Base-by-base conservation (phyloP, 2,888 invertebrate genomes). In the Diplazon laetatorius region DNA sequence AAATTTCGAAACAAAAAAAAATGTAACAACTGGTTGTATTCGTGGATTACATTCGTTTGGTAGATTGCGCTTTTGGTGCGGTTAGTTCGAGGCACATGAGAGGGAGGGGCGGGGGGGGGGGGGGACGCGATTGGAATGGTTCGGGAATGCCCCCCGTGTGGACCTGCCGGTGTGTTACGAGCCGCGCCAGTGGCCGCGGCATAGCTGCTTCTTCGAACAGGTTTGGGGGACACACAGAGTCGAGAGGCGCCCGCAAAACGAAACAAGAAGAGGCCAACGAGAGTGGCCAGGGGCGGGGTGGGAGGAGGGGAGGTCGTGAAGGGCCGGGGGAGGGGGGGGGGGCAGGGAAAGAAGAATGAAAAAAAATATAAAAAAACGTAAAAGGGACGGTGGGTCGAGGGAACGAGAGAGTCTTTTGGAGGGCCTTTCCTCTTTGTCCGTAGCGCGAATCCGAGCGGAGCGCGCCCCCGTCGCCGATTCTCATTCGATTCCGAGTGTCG, bases 191-290 rank as follows among this genome's bases (percentile, higher is more conserved):
- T 66, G 76, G 73, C 74, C 77, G 77, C n/a, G n/a, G n/a, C 70
- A 78, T 66, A 63, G 69, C 55, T 76, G 48, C 79, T 44, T 73
- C 75, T 68, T 52, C 46, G 74, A 78, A 78, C 78, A 78, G 78
- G 78, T 78, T 78, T 78, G 39, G 74, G 60, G 74, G 78, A 74
- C 69, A 78, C 69, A 44, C n/a, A n/a, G n/a, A 69, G 71, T 70
- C 71, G 63, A 73, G 69, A 78, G 78, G 78, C 78, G 74, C 74
- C 78, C 70, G 74, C 74, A 55, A 78, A 78, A 55, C 66, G 74
- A 59, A 70, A 70, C 22, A 57, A 63, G 39, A 59, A 39, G 52
- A 55, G 35, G 48, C 25, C 12, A 18, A 60, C 14, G 16, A 22
- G 25, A 44, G 18, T 10, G 20, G 48, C 1, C 2, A 14, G 20